Evolutionary conservation across 2,888 invertebrate genomes (phyloP).

Genomic region (Apoda limacodes): DNA sequence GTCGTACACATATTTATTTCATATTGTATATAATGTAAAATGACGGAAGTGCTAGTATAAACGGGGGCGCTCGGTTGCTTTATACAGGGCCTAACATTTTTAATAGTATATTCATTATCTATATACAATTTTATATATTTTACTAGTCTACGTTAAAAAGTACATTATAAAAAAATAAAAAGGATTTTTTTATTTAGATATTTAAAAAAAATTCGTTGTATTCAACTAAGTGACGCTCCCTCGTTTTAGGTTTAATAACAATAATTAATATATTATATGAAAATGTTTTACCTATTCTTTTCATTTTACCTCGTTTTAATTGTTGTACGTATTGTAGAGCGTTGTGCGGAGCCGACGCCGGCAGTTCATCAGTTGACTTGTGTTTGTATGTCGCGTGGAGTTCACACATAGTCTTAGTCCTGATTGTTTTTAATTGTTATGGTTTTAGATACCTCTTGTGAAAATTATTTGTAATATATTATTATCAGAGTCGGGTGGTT

Average conservation of each 20-base stretch:
- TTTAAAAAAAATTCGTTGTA: no score
- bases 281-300: slow-evolving; percentile 42
- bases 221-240: slow-evolving; percentile 37
- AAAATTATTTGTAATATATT: slow-evolving; percentile 68
- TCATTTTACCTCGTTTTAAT: slow-evolving; percentile 54
- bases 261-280: slow-evolving; percentile 52
- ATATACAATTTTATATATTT: no score
- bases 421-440: slow-evolving; percentile 62
- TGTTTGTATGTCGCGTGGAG: slow-evolving; percentile 25
- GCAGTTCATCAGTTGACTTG: slow-evolving; percentile 36
- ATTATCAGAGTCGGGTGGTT: slow-evolving; percentile 64
- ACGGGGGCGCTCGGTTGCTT: slow-evolving; percentile 13
- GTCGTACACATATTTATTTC: slow-evolving; percentile 63
- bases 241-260: slow-evolving; percentile 31
- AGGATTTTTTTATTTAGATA: no score
- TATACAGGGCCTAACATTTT: slow-evolving; percentile 18
- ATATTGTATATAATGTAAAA: slow-evolving; percentile 66
- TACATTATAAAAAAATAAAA: no score
- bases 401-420: slow-evolving; percentile 41
- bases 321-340: slow-evolving; percentile 44
- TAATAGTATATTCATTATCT: no score
- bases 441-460: slow-evolving; percentile 57
- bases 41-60: slow-evolving; percentile 25
- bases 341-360: slow-evolving; percentile 32
- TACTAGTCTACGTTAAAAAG: no score